phyloP scores from a whole-genome alignment of 1,140 invertebrate species.

The Globodera ellingtonae region DNA sequence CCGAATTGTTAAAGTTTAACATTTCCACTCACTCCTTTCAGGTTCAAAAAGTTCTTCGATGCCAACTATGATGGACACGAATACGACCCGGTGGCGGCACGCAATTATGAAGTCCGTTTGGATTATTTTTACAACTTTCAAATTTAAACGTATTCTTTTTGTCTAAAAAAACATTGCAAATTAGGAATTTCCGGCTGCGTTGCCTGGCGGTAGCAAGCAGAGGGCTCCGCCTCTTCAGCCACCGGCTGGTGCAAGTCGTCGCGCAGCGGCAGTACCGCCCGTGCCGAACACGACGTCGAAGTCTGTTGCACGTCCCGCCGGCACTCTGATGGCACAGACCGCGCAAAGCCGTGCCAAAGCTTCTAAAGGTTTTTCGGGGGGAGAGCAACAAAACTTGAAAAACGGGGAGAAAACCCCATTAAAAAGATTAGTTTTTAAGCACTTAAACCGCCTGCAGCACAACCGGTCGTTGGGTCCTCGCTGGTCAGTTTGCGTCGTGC shows the following conservation, averaged over 20 bases:
- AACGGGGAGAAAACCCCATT: too few species aligned
- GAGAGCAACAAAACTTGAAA: not conserved
- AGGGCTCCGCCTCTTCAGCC: not conserved
- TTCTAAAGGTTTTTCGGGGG: not conserved
- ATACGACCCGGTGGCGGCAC: constrained; percentile 85
- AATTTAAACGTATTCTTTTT: not conserved
- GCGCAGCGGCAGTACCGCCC: constrained; percentile 4
- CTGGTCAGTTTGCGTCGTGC: not conserved
- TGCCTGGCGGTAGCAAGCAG: constrained; percentile 43
- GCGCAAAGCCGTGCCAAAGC: constrained; percentile 2
- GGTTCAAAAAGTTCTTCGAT: constrained; percentile 97
- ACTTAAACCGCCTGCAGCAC: not conserved
- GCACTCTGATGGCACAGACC: not conserved
- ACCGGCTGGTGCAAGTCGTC: not conserved
- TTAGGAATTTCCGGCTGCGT: constrained; percentile 35
- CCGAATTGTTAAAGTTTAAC: not conserved
- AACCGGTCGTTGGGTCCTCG: not conserved
- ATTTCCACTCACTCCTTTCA: not conserved
- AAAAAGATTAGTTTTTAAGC: not conserved
- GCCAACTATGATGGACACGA: constrained; percentile 94
- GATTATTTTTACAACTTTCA: not conserved
- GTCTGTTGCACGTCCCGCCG: constrained; percentile 13
- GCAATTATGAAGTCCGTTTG: constrained; percentile 73
- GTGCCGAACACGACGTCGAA: not conserved
- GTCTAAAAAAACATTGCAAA: not conserved